Base-by-base conservation (phyloP, 2,888 invertebrate species). In the Belgica antarctica region DNA sequence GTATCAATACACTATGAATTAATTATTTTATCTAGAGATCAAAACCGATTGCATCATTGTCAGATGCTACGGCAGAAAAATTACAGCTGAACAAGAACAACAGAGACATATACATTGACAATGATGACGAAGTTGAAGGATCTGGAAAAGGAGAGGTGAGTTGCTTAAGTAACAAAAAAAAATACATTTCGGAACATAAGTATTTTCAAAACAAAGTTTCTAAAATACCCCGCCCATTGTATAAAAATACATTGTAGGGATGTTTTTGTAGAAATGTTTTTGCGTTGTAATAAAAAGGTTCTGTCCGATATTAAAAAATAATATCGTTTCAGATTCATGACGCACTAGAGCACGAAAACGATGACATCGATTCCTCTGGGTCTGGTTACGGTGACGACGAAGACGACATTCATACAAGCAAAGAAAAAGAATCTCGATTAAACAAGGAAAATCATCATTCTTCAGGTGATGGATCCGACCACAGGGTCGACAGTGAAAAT, bases 361-460 rank as follows among this genome's bases (percentile, higher is more conserved):
- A 57, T 57, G 68, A 68, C 68, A 31, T 34, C 74, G 92, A 92
- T 82, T 89, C 90, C 77, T 92, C 92, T 77, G 92, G 92, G 76
- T 92, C 91, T 78, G 92, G 92, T 73, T 88, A 86, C 82, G 92
- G 92, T 73, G 92, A 91, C 84, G 92, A 91, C 77, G 90, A 88
- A 5, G 68, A 70, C 19, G 70, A 61, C 22, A 25, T 59, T 8
- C 61, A 34, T 19, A 4, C 24, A 22, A 34, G 12, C 24, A 69
- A 69, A 8, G 22, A 22, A 4, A 41, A 41, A 3, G 15, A 4
- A 41, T n/a, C 19, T 8, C 8, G 27, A 4, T 17, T 61, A 12
- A 69, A 59, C 27, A 28, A 36, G 61, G 61, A 59, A 22, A 59
- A 46, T 12, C 27, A 17, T 17, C 70, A 70, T 70, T 61, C 59